phyloP scores from a whole-genome alignment of 2,113 vertebrate genomes.

The Epinephelus lanceolatus region DNA sequence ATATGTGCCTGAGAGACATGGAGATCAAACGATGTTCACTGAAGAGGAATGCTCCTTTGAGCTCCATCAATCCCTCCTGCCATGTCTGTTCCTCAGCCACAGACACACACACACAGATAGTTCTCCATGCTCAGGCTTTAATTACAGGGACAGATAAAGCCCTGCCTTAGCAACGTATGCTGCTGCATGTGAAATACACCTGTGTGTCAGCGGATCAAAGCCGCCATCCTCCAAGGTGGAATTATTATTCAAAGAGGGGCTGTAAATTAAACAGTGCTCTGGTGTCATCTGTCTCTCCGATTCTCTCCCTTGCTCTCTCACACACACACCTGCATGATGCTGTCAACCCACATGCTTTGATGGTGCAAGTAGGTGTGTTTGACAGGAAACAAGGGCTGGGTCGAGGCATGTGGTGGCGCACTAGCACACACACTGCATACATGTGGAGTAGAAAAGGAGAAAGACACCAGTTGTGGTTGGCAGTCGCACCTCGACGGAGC shows the following conservation, averaged over 20 bases:
- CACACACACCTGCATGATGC: conserved; percentile 73
- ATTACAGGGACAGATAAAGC: conserved; percentile 78
- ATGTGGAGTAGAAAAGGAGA: conserved; percentile 36
- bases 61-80: conserved; percentile 45
- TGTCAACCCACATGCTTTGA: conserved; percentile 77
- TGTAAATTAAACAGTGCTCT: conserved; percentile 76
- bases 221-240: conserved; percentile 60
- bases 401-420: conserved; percentile 70
- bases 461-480: conserved; percentile 32
- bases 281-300: conserved; percentile 67
- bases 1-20: conserved; percentile 39
- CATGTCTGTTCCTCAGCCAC: conserved; percentile 25
- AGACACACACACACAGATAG: conserved; percentile 26
- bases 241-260: conserved; percentile 78
- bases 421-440: conserved; percentile 28
- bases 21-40: conserved; percentile 55
- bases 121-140: conserved; percentile 60
- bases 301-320: conserved; percentile 36
- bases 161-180: conserved; percentile 55
- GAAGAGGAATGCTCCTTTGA: conserved; percentile 63
- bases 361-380: conserved; percentile 72
- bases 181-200: conserved; percentile 74
- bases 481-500: conserved; percentile 6
- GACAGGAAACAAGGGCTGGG: conserved; percentile 75
- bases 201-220: conserved; percentile 81